phyloP scores from a whole-genome alignment of 2,113 vertebrate species.

The Ellobius talpinus region DNA sequence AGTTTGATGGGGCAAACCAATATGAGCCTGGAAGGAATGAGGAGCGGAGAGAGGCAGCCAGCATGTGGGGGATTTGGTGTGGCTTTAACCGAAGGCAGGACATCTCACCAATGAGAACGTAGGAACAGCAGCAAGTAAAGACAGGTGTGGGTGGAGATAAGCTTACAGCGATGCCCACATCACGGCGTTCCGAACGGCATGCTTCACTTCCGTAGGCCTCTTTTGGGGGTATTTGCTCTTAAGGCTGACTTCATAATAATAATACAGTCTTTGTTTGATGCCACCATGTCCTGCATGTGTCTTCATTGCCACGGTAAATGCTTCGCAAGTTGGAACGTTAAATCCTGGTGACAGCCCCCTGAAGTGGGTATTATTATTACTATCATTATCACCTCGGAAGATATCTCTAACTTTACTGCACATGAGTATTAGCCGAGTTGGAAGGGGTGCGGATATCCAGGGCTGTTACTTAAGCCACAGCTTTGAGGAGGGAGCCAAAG shows the following conservation, averaged over 20 bases:
- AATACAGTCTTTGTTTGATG: background rate
- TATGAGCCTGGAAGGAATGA: background rate
- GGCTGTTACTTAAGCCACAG: background rate
- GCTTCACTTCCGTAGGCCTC: background rate
- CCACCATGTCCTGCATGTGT: background rate
- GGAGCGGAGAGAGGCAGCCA: background rate
- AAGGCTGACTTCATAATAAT: background rate
- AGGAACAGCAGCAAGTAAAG: conserved; percentile 55
- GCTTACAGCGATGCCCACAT: background rate
- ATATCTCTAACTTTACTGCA: conserved; percentile 18
- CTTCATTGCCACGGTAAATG: background rate
- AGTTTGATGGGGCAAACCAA: background rate
- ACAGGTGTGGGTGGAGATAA: conserved; percentile 57
- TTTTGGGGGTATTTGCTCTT: background rate
- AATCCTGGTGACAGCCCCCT: background rate
- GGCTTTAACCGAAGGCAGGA: background rate
- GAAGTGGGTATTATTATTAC: conserved; percentile 17
- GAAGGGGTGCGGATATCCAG: background rate
- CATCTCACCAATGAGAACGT: conserved; percentile 60
- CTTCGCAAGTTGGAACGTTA: background rate
- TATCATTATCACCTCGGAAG: background rate
- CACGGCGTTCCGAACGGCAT: background rate
- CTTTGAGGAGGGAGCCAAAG: background rate
- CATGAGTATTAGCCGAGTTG: background rate
- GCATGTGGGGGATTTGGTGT: background rate